Evolutionary conservation across 2,113 vertebrate genomes (phyloP), one percentile per base, ranked within the genome.

Genomic region (Festucalex cinctus): DNA sequence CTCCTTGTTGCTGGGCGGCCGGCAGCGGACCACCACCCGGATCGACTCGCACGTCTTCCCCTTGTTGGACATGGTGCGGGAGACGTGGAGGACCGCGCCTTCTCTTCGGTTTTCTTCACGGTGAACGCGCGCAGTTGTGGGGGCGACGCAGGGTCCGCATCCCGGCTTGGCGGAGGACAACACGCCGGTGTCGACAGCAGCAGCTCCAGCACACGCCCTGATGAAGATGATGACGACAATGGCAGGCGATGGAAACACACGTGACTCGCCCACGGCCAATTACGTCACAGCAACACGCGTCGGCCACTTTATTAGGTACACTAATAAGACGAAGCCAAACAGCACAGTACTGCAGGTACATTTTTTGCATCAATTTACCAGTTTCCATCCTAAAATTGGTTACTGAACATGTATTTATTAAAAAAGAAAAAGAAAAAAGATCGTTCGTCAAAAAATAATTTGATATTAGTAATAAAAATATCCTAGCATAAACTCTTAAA

Each of bases 21-120:
- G 93, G 89, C 96, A 98, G 60, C 96, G 92, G 63, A 95, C 95
- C 92, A 97, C 96, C 91, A 98, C 96, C 93, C 90, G 91, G 19
- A 98, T 92, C 63, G 95, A 90, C 90, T 98, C 95, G 76, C 92
- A 91, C 57, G 83, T 75, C 85, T 92, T 94, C 68, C 75, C 66
- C 85, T 91, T 57, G 54, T 91, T 92, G 51, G 92, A 92, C 92
- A 92, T 86, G 35, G 44, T 36, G 22, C 9, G 58, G 35, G 5
- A 51, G 3, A 5, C 35, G 20, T 20, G 8, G 35, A 36, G 20
- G 9, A 37, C 58, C 59, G n/a, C 59, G 20, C 59, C 54, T 32
- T 32, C 14, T 16, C 26, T 17, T 13, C 1, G 8, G 12, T 3
- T 20, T 53, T 48, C 24, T 53, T 24, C 12, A 54, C 53, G 24